Base-by-base conservation (phyloP, 2,113 vertebrate genomes). In the Riparia riparia region DNA sequence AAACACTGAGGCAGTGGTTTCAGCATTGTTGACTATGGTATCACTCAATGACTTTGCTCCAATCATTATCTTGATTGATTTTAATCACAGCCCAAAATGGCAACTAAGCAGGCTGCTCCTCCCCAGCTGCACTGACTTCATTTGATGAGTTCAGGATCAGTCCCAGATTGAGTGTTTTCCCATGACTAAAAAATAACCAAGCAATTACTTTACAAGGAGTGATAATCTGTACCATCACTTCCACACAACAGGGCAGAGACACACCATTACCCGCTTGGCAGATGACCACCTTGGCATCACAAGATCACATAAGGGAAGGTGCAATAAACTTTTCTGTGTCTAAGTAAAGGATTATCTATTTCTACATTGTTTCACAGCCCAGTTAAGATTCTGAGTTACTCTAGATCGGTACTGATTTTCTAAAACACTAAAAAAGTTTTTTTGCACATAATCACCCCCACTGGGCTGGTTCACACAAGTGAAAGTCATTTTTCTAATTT, bases 1-100 rank as follows among this genome's bases (percentile, higher is more conserved):
- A 73, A 88, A 90, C 1, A 3, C 18, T n/a, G 29, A 44, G 6
- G 5, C 3, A 49, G 24, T 14, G 17, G n/a, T 89, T 90, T 83
- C 42, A 80, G 19, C 44, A 25, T 1, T 26, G 7, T 12, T 77
- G 45, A 29, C 37, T 25, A 12, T 6, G 5, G 58, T 29, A 78
- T 37, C 25, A 56, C 9, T 11, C 63, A 57, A 8, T 31, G 37
- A 60, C 24, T 39, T 82, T 51, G 14, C 41, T 69, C 32, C 26
- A 72, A 25, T 25, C 41, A 64, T 0, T 21, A 56, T 6, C 53
- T 60, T 1, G 0, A 29, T 0, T 12, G 18, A 12, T 49, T 88
- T 85, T 56, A 72, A 69, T 28, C n/a, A 70, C 17, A 84, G 37
- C 29, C 64, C 45, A 41, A 93, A 91, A 56, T 5, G 11, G 42